Evolutionary conservation across 2,113 vertebrate species (phyloP), one percentile per base, ranked within the genome.

Genomic region (Hyaena hyaena): DNA sequence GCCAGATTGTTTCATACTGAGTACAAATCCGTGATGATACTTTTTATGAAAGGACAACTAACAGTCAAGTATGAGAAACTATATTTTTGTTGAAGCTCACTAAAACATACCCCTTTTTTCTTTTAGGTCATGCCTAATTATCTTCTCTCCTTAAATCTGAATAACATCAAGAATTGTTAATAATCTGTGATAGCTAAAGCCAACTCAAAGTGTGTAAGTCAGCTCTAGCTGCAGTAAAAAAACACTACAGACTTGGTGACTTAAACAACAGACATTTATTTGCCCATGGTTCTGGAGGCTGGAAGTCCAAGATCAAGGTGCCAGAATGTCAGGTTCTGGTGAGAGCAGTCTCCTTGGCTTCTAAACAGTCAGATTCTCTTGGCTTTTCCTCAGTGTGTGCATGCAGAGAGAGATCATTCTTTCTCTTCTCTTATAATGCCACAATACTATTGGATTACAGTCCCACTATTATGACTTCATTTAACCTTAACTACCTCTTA

Each of bases 31-130:
- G 58, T 53, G 43, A 39, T 31, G 79, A 69, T 26, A 16, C 43
- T 81, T 87, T 58, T 48, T 90, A 58, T 66, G 24, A 92, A 93
- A 65, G 15, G 53, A 61, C 55, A 87, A n/a, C 79, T 76, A 63
- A 83, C 21, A 88, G 33, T 14, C 0, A 94, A 17, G 10, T 39
- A 39, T 88, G 48, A 95, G 69, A 71, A 58, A 11, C 43, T 65
- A 8, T 2, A 43, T 80, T 90, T 87, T 87, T 24, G 81, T 58
- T 95, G 81, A 88, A 92, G 95, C 15, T 92, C 45, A 53, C 31
- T 82, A 87, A 96, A 80, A 53, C 35, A 50, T 74, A 65, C 7
- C 28, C 1, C 24, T 86, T 87, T 96, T 80, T 95, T 43, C 39
- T 82, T 65, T 71, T 66, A 73, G 48, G 28, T 31, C 23, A 65